These are phyloP conservation scores for Smutsia temminckii DNA, from an alignment of 2,797 vertebrate genomes.

Conservation along the genomic window DNA sequence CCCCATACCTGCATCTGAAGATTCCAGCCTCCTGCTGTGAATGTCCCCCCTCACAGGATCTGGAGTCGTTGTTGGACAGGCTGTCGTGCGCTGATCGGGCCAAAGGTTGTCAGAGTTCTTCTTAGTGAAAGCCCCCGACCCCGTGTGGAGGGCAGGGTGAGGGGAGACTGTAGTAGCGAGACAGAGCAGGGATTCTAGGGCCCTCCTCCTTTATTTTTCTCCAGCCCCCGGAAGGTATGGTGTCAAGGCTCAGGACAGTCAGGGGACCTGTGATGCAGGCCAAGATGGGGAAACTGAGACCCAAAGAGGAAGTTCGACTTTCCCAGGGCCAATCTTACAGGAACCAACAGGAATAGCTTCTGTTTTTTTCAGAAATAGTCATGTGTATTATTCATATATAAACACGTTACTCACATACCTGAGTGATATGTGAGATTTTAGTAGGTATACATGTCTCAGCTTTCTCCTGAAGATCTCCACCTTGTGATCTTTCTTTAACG, in stretches of 20 bases:
- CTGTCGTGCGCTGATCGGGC: fast-evolving
- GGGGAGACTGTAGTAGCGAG: too few species aligned
- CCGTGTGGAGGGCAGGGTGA: background rate
- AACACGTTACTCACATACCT: background rate
- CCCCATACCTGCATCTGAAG: background rate
- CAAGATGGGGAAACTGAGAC: background rate
- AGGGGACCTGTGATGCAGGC: too few species aligned
- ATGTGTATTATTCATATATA: background rate
- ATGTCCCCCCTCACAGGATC: too few species aligned
- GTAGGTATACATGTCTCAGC: background rate
- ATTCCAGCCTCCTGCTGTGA: fast-evolving
- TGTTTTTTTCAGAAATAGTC: background rate
- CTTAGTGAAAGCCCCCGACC: too few species aligned
- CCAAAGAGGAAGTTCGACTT: background rate
- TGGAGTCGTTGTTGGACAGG: fast-evolving
- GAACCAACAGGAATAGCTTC: background rate
- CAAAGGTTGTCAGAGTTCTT: background rate
- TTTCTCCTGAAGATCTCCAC: background rate
- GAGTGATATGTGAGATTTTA: background rate
- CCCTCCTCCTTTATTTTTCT: background rate
- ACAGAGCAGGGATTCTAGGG: too few species aligned
- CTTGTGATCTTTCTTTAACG: background rate
- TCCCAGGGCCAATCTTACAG: background rate
- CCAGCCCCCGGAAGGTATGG: background rate
- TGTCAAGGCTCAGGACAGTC: too few species aligned